Conservation (phyloP, 2,888 invertebrate species). For the Elysia crispata region DNA sequence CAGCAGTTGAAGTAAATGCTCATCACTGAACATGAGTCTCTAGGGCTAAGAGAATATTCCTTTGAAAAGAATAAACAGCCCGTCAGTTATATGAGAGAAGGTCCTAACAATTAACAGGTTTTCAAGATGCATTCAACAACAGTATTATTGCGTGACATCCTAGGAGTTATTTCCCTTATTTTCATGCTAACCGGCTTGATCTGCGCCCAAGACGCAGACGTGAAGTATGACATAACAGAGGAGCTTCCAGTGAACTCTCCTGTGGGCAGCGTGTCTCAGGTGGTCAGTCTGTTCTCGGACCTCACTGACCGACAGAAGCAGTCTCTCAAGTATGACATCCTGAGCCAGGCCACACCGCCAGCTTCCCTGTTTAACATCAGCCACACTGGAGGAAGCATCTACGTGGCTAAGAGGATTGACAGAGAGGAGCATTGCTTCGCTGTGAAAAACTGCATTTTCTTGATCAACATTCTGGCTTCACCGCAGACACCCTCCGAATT, state of each 20-base stretch:
- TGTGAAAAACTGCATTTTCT: conserved; percentile 36
- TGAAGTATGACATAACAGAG: conserved; percentile 42
- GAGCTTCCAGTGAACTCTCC: conserved; percentile 43
- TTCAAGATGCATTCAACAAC: neutral
- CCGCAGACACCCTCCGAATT: conserved; percentile 29
- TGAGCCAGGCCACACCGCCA: conserved; percentile 40
- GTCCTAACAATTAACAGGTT: neutral
- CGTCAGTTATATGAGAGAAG: neutral
- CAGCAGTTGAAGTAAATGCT: no score
- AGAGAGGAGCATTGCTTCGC: conserved; percentile 46
- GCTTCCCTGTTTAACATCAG: conserved; percentile 48
- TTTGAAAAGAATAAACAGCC: neutral
- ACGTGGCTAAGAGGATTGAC: conserved; percentile 47
- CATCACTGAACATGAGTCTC: no score
- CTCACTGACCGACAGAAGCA: conserved; percentile 29
- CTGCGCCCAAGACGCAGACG: conserved; percentile 14
- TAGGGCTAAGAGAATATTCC: no score
- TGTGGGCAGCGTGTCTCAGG: conserved; percentile 46
- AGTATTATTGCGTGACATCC: neutral
- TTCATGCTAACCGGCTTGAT: neutral
- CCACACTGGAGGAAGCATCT: conserved; percentile 39
- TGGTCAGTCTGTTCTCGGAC: conserved; percentile 37
- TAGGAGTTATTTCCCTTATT: neutral
- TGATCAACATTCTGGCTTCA: conserved; percentile 44
- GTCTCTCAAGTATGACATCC: conserved; percentile 44